Conservation (phyloP, 2,797 vertebrate species). For the Falco rusticolus region DNA sequence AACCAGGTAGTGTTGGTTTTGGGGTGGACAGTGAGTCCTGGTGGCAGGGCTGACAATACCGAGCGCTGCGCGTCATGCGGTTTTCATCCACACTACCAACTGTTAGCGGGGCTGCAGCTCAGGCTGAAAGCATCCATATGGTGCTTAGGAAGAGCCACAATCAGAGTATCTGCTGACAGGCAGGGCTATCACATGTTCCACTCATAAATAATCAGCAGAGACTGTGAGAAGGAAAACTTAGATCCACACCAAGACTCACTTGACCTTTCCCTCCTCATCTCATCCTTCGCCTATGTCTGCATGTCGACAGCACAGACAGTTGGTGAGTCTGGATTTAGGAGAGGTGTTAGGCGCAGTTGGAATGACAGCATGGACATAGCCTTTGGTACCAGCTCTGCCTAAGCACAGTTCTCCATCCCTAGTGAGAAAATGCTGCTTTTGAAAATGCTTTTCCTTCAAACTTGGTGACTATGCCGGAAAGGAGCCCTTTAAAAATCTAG, state of each 20-base stretch:
- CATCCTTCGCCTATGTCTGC: conserved; percentile 1
- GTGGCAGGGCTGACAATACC: background rate
- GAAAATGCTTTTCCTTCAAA: background rate
- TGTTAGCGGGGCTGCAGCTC: conserved; percentile 56
- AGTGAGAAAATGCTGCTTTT: conserved; percentile 3
- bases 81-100: background rate
- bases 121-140: conserved; percentile 68
- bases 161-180: conserved; percentile 70
- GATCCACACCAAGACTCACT: background rate
- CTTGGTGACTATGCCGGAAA: background rate
- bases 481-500: background rate
- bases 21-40: background rate
- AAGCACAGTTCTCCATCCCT: background rate
- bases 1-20: rapidly evolving
- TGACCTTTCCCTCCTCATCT: conserved; percentile 43
- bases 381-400: conserved; percentile 33
- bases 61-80: rapidly evolving
- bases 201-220: conserved; percentile 69
- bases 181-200: conserved; percentile 58
- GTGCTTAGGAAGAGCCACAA: conserved; percentile 58
- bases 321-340: conserved; percentile 44
- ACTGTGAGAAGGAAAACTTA: conserved; percentile 62
- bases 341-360: conserved; percentile 67
- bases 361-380: conserved; percentile 58
- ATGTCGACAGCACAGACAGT: conserved; percentile 62